Percentiles rank a stretch among this genome's conserved stretches.
These are phyloP conservation scores for Sternotherus odoratus DNA, from an alignment of 2,797 vertebrate genomes.

Conservation along the genomic window DNA sequence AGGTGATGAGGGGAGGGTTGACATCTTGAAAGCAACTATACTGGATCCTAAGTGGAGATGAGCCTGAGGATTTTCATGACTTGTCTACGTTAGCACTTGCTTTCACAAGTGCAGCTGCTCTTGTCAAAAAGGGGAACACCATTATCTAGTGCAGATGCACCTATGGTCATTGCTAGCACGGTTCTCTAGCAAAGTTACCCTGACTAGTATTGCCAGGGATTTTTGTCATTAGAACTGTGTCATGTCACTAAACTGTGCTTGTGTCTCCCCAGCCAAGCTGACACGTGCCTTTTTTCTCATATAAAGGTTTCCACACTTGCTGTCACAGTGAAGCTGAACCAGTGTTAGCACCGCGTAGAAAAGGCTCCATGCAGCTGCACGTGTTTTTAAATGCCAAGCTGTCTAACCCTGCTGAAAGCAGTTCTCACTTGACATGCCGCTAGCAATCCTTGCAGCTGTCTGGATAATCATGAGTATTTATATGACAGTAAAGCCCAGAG, in stretches of 20 bases:
- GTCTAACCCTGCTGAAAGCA: background rate
- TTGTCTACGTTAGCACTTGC: background rate
- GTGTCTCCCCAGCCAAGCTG: background rate
- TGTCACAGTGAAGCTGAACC: rapidly evolving
- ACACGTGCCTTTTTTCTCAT: background rate
- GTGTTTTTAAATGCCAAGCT: rapidly evolving
- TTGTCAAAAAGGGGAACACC: background rate
- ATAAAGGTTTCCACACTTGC: background rate
- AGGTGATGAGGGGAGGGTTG: background rate
- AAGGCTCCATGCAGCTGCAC: background rate
- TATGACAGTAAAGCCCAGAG: background rate
- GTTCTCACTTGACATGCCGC: background rate
- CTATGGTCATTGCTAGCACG: background rate
- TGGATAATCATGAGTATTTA: background rate
- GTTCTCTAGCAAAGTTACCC: background rate
- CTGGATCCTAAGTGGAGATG: background rate
- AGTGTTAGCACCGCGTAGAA: background rate
- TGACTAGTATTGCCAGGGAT: rapidly evolving
- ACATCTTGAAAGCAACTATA: background rate
- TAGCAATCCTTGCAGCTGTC: background rate
- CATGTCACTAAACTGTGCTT: background rate
- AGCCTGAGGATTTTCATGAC: background rate
- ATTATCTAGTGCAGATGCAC: background rate
- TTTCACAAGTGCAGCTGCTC: background rate
- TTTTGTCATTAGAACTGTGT: background rate